phyloP scores from a whole-genome alignment of 2,113 vertebrate species.

The Merops nubicus region DNA sequence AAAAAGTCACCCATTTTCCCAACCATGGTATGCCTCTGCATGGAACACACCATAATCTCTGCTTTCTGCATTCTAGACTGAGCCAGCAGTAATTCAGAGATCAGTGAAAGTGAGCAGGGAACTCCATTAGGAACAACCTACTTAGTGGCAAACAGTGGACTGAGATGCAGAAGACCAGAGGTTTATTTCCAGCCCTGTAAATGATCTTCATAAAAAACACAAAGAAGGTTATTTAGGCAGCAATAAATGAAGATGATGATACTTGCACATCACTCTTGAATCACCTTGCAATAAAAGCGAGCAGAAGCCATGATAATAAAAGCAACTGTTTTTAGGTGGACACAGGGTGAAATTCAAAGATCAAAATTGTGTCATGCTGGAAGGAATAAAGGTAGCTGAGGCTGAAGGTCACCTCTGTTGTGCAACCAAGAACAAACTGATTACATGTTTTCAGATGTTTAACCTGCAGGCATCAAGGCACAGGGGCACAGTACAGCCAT shows the following conservation, averaged over 20 bases:
- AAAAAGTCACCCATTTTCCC: neutral
- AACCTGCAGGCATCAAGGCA: neutral
- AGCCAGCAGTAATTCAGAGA: neutral
- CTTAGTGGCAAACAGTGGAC: neutral
- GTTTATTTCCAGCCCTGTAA: neutral
- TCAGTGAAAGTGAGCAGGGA: neutral
- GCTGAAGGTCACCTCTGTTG: neutral
- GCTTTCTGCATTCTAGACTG: neutral
- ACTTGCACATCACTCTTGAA: neutral
- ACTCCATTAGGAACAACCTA: neutral
- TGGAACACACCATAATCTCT: neutral
- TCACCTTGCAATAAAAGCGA: neutral
- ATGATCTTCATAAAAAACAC: neutral
- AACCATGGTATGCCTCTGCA: neutral
- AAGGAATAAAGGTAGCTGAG: neutral
- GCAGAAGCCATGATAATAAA: neutral
- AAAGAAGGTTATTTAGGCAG: neutral
- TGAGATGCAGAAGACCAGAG: neutral
- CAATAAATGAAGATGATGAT: neutral
- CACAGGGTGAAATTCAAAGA: neutral
- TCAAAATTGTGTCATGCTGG: neutral
- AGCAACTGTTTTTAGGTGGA: neutral
- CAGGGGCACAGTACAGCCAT: neutral
- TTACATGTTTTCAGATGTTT: neutral
- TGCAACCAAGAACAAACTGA: neutral